phyloP scores from a whole-genome alignment of 1,140 invertebrate genomes.

The Sipha flava region DNA sequence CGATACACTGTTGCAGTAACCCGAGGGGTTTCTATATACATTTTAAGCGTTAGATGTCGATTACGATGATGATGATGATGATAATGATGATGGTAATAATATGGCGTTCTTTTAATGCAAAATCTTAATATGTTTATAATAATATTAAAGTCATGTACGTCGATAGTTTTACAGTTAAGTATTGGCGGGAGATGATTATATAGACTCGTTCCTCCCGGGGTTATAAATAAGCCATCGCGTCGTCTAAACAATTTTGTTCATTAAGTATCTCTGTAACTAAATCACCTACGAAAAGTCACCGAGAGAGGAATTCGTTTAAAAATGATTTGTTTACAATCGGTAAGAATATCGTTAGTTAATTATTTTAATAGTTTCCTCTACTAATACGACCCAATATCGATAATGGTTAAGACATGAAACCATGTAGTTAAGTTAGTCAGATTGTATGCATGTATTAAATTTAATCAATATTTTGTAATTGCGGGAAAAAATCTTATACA shows the following conservation, averaged over 20 bases:
- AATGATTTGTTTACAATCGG: conserved; percentile 4
- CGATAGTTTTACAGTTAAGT: not conserved
- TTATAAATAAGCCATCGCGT: not conserved
- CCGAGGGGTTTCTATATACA: no score
- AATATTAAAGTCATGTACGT: not conserved
- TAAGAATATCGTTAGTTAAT: not conserved
- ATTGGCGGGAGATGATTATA: not conserved
- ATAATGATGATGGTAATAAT: no score
- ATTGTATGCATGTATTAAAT: no score
- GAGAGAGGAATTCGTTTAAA: not conserved
- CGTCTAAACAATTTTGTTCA: not conserved
- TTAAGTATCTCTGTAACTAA: not conserved
- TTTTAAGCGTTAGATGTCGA: no score
- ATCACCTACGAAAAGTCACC: not conserved
- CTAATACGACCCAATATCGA: no score
- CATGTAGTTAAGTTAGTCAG: no score
- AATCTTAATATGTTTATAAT: not conserved
- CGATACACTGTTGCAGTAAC: no score
- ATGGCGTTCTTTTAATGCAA: not conserved
- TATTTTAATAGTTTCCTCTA: not conserved
- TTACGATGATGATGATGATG: no score
- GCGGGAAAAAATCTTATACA: no score
- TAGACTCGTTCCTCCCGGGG: no score
- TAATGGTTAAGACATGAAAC: no score
- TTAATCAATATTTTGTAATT: no score